phyloP scores from a whole-genome alignment of 2,797 vertebrate species.

The Dipus sagitta region DNA sequence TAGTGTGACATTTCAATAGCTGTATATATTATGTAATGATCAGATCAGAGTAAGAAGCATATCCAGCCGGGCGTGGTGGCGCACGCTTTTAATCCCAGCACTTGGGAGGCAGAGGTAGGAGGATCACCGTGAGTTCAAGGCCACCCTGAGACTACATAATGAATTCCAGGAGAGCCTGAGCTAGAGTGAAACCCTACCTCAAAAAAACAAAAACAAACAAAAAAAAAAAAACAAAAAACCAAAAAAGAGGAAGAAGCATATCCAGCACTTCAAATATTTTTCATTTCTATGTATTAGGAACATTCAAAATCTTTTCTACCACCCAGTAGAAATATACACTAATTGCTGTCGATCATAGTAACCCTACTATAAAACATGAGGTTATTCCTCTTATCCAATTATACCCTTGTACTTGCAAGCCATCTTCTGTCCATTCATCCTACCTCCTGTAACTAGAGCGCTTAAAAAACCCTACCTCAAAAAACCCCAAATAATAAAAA shows the following conservation, averaged over 20 bases:
- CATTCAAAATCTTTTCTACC: not conserved
- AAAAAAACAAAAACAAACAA: too few relatives aligned
- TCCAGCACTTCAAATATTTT: not conserved
- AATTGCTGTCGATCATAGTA: not conserved
- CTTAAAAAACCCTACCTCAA: conserved; percentile 10
- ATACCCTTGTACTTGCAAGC: not conserved
- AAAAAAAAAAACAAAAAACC: too few relatives aligned
- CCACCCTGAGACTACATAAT: too few relatives aligned
- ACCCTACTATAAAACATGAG: too few relatives aligned
- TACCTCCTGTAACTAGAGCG: not conserved
- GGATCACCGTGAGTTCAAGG: too few relatives aligned
- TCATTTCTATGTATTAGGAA: not conserved
- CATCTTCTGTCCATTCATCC: not conserved
- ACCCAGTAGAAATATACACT: not conserved
- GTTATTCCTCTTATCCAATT: not conserved
- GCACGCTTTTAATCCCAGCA: too few relatives aligned
- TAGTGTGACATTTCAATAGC: not conserved
- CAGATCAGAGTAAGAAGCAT: not conserved
- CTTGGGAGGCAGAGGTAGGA: too few relatives aligned
- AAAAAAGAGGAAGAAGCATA: not conserved
- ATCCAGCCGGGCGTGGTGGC: too few relatives aligned
- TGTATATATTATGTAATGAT: not conserved
- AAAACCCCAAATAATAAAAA: not conserved
- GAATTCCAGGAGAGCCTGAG: too few relatives aligned
- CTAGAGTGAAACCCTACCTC: too few relatives aligned